Evolutionary conservation across 2,797 vertebrate species (phyloP).

Genomic region (Limnodromus scolopaceus): DNA sequence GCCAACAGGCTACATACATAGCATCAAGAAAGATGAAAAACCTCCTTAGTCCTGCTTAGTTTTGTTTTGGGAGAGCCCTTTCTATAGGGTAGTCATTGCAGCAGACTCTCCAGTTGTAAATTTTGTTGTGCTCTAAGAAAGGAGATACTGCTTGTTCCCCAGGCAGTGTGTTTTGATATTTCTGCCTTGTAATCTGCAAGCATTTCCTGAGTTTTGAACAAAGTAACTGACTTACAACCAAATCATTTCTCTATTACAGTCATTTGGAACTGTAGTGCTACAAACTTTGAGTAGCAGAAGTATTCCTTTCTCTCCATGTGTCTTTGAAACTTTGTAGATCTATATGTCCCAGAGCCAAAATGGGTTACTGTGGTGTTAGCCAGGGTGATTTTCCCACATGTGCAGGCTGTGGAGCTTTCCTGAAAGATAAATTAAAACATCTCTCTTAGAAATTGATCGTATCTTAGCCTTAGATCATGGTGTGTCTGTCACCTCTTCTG

Average conservation of each 20-base stretch:
- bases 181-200: background rate
- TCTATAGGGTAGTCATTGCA: background rate
- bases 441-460: background rate
- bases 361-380: background rate
- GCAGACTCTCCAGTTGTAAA: background rate
- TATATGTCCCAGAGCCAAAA: background rate
- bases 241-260: background rate
- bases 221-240: background rate
- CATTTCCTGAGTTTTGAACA: background rate
- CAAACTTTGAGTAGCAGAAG: background rate
- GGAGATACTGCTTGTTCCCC: background rate
- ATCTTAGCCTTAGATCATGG: conserved; percentile 27
- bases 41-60: background rate
- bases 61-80: background rate
- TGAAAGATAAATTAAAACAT: background rate
- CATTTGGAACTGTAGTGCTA: background rate
- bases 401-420: background rate
- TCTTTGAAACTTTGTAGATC: background rate
- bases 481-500: conserved; percentile 41
- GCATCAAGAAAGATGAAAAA: background rate
- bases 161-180: background rate
- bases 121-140: background rate
- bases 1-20: background rate
- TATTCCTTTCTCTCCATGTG: background rate
- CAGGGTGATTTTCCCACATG: background rate